These are phyloP conservation scores for Seriola aureovittata DNA, from an alignment of 2,113 vertebrate genomes.

Conservation along the genomic window DNA sequence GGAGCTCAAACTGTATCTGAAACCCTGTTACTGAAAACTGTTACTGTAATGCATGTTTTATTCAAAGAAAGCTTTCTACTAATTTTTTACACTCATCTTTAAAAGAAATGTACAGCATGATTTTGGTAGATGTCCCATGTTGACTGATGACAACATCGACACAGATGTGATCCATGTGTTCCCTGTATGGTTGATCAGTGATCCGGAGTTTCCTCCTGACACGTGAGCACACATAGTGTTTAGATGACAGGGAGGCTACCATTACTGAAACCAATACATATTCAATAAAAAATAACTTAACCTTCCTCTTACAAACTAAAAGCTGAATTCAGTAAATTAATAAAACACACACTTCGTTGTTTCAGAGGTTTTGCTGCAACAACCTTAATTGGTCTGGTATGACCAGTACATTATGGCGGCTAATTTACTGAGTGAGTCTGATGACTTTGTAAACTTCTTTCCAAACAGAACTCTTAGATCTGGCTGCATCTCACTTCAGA, in stretches of 20 bases:
- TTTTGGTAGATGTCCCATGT: background rate
- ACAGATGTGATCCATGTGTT: background rate
- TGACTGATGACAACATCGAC: background rate
- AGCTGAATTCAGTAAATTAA: background rate
- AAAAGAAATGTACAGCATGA: conserved; percentile 2
- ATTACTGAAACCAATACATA: background rate
- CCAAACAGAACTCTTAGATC: background rate
- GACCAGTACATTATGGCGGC: background rate
- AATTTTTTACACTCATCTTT: conserved; percentile 10
- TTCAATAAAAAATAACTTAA: background rate
- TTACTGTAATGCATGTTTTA: conserved; percentile 8
- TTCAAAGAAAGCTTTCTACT: conserved; percentile 15
- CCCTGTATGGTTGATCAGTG: background rate
- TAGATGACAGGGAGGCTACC: background rate
- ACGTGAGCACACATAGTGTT: too few relatives aligned
- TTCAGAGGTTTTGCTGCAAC: background rate
- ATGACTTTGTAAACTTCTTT: background rate
- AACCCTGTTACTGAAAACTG: background rate
- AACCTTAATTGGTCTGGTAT: background rate
- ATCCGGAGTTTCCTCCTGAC: background rate
- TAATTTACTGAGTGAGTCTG: background rate
- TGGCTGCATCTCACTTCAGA: background rate
- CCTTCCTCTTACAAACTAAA: background rate
- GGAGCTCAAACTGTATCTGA: conserved; percentile 16
- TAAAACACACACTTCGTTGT: background rate